A percentile compares a stretch with the other conserved stretches of the same genome.
Conservation (phyloP, 53 echinoderm and acorn worm species). For the Paracentrotus lividus region DNA sequence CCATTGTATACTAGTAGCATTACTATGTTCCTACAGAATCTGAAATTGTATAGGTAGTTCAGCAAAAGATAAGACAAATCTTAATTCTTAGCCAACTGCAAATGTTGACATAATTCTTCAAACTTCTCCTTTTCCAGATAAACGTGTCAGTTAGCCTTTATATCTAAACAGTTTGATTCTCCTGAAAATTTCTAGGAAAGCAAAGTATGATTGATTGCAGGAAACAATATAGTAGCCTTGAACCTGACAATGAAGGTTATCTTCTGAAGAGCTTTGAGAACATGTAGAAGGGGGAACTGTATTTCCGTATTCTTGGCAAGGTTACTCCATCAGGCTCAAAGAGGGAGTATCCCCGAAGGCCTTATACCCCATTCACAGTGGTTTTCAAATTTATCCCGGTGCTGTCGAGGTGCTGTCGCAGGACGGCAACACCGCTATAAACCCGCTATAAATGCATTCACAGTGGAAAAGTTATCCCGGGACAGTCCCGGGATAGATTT, state of each 20-base stretch:
- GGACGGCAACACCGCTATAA: too few relatives aligned
- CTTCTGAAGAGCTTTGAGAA: slow-evolving; percentile 11
- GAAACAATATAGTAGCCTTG: slow-evolving; percentile 4
- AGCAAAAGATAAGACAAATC: too few relatives aligned
- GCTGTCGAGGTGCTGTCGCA: too few relatives aligned
- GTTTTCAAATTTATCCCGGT: too few relatives aligned
- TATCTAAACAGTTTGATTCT: not conserved
- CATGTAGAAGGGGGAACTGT: not conserved
- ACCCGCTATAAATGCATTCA: too few relatives aligned
- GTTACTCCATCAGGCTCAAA: not conserved
- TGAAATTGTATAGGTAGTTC: too few relatives aligned
- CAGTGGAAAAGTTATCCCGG: too few relatives aligned
- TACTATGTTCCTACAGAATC: too few relatives aligned
- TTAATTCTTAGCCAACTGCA: too few relatives aligned
- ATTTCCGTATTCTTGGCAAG: not conserved
- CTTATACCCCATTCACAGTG: too few relatives aligned
- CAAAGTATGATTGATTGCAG: not conserved
- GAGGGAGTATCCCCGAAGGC: not conserved
- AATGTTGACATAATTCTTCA: not conserved
- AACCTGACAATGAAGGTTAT: not conserved
- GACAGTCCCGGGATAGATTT: too few relatives aligned
- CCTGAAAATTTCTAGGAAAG: not conserved
- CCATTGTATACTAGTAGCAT: not conserved
- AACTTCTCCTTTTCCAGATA: not conserved
- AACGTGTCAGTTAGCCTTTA: not conserved